A percentile compares a stretch with the other conserved stretches of the same genome.
These are phyloP conservation scores for Python bivittatus DNA, from an alignment of 2,113 vertebrate genomes.

Conservation along the genomic window DNA sequence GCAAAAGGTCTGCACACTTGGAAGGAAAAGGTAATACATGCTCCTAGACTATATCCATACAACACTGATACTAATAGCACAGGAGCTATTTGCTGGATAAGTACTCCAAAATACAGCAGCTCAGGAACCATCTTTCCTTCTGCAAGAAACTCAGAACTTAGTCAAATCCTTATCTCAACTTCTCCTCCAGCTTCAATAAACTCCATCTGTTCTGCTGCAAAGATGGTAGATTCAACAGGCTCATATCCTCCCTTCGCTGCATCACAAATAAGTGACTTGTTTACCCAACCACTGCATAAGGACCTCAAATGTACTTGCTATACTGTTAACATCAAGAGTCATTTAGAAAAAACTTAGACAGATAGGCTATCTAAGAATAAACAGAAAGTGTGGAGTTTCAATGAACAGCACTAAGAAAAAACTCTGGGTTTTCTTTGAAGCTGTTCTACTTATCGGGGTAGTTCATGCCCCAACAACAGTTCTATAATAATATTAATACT, in stretches of 20 bases:
- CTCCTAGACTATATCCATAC: not conserved
- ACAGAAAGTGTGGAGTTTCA: not conserved
- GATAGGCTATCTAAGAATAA: not conserved
- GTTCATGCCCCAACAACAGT: not conserved
- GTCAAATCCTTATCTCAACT: not conserved
- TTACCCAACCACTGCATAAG: not conserved
- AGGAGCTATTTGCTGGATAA: not conserved
- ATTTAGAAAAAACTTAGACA: not conserved
- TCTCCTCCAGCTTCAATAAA: not conserved
- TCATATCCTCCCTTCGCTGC: not conserved
- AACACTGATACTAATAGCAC: not conserved
- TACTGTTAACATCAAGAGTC: not conserved
- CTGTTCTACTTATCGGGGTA: not conserved
- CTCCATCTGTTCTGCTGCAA: not conserved
- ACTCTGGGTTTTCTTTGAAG: not conserved
- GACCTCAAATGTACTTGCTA: not conserved
- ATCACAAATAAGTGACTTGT: not conserved
- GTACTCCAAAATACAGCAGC: not conserved
- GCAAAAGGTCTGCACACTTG: not conserved
- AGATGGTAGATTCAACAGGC: not conserved
- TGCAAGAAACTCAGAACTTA: not conserved
- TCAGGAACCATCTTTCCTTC: not conserved
- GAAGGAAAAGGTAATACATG: not conserved
- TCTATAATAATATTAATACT: not conserved
- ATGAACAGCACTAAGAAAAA: not conserved